Percentiles rank a stretch among this genome's conserved stretches.
Conservation (phyloP, 2,797 vertebrate genomes). For the Poeciliopsis gracilis region DNA sequence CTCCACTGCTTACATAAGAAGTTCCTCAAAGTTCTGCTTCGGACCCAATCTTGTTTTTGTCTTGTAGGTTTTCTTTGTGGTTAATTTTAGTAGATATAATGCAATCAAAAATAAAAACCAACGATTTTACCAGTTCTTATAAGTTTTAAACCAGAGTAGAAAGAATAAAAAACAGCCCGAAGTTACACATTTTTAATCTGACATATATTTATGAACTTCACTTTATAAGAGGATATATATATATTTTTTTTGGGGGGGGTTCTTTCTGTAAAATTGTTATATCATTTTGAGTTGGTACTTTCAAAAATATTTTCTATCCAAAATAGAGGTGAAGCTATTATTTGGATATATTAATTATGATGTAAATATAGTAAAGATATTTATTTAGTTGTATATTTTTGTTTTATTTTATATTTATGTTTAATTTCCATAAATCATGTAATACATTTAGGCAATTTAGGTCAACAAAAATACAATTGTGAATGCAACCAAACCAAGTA, state of each 20-base stretch:
- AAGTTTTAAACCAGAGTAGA: not conserved
- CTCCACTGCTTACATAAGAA: not conserved
- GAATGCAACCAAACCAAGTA: not conserved
- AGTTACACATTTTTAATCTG: not conserved
- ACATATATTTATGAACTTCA: not conserved
- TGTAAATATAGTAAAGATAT: not conserved
- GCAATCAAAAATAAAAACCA: not conserved
- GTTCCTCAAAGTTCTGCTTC: not conserved
- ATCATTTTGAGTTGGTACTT: not conserved
- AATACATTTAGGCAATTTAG: not conserved
- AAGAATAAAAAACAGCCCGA: not conserved
- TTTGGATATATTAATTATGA: not conserved
- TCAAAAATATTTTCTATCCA: not conserved
- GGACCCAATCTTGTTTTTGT: not conserved
- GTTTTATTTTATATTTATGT: not conserved
- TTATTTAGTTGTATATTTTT: not conserved
- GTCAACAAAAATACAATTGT: not conserved
- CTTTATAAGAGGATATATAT: not conserved
- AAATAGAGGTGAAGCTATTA: not conserved
- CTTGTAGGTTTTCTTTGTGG: not conserved
- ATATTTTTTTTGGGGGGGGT: not conserved
- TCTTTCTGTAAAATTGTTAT: not conserved
- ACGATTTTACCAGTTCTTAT: not conserved
- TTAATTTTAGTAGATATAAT: not conserved
- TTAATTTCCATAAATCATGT: not conserved